Evolutionary conservation across 2,797 vertebrate species (phyloP).

Genomic region (Poecilia velifera): DNA sequence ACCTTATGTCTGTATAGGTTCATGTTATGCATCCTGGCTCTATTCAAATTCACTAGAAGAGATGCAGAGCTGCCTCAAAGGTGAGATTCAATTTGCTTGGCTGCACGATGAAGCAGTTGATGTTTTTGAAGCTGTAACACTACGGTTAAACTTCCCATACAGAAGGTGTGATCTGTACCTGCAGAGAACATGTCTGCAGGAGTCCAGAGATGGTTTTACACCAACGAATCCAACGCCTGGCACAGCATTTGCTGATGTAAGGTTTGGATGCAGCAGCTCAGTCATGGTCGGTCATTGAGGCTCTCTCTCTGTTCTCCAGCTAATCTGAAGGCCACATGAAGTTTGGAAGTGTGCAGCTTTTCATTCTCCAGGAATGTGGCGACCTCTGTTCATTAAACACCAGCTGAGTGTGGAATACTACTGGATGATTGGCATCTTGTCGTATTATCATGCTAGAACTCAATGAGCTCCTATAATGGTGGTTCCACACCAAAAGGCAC

Average conservation of each 20-base stretch:
- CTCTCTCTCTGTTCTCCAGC: background rate
- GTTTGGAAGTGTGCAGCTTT: background rate
- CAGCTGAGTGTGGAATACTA: background rate
- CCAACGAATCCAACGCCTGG: background rate
- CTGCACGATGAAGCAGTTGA: background rate
- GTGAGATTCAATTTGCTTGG: background rate
- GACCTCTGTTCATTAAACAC: too few species aligned
- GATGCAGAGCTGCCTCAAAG: background rate
- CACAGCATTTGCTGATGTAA: background rate
- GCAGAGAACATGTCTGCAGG: background rate
- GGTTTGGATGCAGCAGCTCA: background rate
- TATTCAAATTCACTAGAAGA: background rate
- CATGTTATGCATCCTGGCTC: background rate
- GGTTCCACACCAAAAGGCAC: too few species aligned
- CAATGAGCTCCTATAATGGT: too few species aligned
- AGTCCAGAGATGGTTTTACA: background rate
- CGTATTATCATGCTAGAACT: background rate
- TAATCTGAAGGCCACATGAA: background rate
- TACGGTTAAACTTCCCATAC: background rate
- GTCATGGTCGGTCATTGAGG: background rate
- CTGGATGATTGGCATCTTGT: background rate
- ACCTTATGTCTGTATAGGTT: background rate
- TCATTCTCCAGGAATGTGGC: background rate
- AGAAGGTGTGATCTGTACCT: background rate
- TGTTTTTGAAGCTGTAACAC: background rate